Base-by-base conservation (phyloP, 2,797 vertebrate genomes). In the Artibeus jamaicensis region DNA sequence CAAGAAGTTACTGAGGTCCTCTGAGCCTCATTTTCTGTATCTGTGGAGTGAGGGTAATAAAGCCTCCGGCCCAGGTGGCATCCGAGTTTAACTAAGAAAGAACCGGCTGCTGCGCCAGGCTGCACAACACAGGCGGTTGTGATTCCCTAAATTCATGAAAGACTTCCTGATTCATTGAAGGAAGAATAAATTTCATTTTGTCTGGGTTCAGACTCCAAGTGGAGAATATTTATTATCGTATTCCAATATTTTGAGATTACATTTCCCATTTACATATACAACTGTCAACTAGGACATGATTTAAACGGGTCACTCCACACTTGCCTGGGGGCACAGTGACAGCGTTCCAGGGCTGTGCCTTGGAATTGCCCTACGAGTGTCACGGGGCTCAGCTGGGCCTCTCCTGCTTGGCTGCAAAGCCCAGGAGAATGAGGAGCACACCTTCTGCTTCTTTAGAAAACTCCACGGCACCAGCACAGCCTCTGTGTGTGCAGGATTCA, bases 1-100 rank as follows among this genome's bases (percentile, higher is more conserved):
- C 39, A 42, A 71, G 57, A 91, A 7, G n/a, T 68, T 32, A 48
- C 7, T 42, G 67, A 71, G 8, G 16, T 93, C 53, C 78, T 76
- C 70, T 48, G 90, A 85, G 79, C 81, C 48, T 95, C 39, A 1
- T 96, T 93, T 93, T 77, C 71, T 86, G 90, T 89, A 89, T 71
- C 93, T 93, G 65, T 16, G 65, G 87, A 94, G 62, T 84, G 90
- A 88, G 46, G 67, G 39, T 93, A 57, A 62, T n/a, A 81, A 70
- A 29, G 70, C 32, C 46, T 11, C 68, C 50, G 46, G 19, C 55
- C 39, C 32, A 39, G 39, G 37, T 2, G 14, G 3, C 32, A 10
- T 0, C 59, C 26, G 67, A 59, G 50, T 59, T 86, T 16, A 86
- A 29, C 62, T 70, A 42, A 55, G 59, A 77, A 48, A 77, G 62